phyloP scores from a whole-genome alignment of 2,113 vertebrate genomes.

The Grallaria varia region DNA sequence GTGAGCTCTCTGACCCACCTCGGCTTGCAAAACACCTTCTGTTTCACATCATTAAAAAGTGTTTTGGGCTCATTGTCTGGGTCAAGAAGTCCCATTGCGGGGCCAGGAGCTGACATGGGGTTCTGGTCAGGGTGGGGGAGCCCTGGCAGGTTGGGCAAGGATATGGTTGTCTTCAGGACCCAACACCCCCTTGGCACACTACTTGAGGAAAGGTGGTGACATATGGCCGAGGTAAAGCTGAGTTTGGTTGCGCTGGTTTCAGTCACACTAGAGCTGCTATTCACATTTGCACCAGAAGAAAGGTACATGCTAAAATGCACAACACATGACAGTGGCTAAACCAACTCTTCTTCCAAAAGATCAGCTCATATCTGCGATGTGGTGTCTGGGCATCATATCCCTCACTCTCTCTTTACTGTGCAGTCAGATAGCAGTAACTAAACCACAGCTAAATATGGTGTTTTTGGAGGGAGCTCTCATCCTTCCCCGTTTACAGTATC shows the following conservation, averaged over 20 bases:
- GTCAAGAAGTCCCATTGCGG: background rate
- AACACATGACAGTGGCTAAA: background rate
- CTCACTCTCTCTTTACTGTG: background rate
- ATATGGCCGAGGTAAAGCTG: background rate
- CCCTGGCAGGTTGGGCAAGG: background rate
- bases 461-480: background rate
- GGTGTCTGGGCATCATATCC: background rate
- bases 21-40: background rate
- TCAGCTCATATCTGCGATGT: background rate
- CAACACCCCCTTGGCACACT: background rate
- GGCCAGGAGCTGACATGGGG: background rate
- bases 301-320: fast-evolving
- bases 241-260: background rate
- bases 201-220: background rate
- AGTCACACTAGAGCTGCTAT: background rate
- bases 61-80: background rate
- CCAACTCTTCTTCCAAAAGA: background rate
- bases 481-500: background rate
- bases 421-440: background rate
- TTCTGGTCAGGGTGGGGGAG: background rate
- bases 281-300: background rate
- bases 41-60: background rate
- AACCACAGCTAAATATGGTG: constrained; percentile 41
- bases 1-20: background rate
- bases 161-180: background rate